Evolutionary conservation across 2,888 invertebrate species (phyloP), one percentile per base, ranked within the genome.

Genomic region (Chalcosyrphus nemorum): DNA sequence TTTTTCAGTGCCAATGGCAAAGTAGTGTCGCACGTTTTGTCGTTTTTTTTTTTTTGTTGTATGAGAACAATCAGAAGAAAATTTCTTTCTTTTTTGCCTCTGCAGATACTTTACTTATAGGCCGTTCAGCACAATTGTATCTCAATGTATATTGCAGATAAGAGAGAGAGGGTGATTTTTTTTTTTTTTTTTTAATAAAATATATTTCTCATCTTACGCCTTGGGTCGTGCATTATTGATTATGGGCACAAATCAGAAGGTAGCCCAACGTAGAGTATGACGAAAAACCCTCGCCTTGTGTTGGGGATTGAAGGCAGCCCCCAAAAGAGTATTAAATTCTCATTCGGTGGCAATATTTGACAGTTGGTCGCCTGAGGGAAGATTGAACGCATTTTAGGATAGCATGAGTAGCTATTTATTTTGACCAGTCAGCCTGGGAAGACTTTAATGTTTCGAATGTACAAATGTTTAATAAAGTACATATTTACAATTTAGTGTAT

Each of bases 1-100:
- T 52, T 52, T 13, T 29, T 29, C 27, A 24, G 27, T 52, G 52
- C 52, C 52, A 52, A 9, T 27, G 27, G 52, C 47, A 47, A 47
- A 47, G 21, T 47, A 47, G 21, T 47, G 47, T 47, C 47, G 47
- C 52, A 52, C 45, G 45, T 45, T 45, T 38, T 38, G 47, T 21
- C 21, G 4, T 27, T 52, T 27, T 27, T 27, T 27, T 52, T 52
- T 27, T 15, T 7, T 50, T 7, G 13, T 24, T 27, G 21, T 5
- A 13, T n/a, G 13, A 38, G 38, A 38, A 38, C 24, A 50, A 50
- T 50, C 24, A 11, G 24, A 50, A 6, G 2, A 2, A 9, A 32
- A 9, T 7, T 1, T 9, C n/a, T n/a, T 32, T 9, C 6, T 47
- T 15, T 9, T 15, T 27, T 11, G n/a, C 6, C 13, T 15, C 27